Conservation (phyloP, 2,888 invertebrate species). For the Apamea crenata region DNA sequence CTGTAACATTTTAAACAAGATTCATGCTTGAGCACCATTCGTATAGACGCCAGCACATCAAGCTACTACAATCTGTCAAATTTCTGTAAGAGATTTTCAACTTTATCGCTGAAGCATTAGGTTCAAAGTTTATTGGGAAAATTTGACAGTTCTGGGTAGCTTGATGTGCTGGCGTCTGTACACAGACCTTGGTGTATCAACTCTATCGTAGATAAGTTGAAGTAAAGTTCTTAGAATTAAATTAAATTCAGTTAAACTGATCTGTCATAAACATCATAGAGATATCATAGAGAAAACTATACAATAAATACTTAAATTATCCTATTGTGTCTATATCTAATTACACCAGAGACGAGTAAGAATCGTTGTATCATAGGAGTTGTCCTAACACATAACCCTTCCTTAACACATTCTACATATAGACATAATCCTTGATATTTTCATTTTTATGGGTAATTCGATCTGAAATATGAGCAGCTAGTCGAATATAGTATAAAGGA, state of each 20-base stretch:
- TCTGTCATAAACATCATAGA: background rate
- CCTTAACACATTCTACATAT: background rate
- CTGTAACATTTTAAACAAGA: background rate
- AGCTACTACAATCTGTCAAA: too few species aligned
- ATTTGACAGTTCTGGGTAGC: too few species aligned
- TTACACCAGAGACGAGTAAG: slow-evolving; percentile 19
- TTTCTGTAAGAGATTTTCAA: too few species aligned
- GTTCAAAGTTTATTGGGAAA: too few species aligned
- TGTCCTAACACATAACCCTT: slow-evolving; percentile 52
- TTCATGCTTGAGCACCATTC: background rate
- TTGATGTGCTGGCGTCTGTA: too few species aligned
- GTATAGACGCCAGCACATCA: too few species aligned
- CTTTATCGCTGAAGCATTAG: too few species aligned
- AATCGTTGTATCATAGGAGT: slow-evolving; percentile 62
- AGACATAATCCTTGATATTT: background rate
- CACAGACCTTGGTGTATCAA: background rate
- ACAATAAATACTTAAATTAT: background rate
- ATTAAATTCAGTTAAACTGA: slow-evolving; percentile 29
- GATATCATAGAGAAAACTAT: slow-evolving; percentile 10
- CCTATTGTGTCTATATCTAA: slow-evolving; percentile 12
- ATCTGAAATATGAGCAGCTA: background rate
- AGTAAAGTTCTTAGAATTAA: background rate
- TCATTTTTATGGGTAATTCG: background rate
- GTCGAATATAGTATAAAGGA: background rate
- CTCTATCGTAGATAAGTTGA: background rate